A percentile compares a stretch with the other conserved stretches of the same genome.
phyloP scores from a whole-genome alignment of 2,113 vertebrate genomes.

The Bubo bubo region DNA sequence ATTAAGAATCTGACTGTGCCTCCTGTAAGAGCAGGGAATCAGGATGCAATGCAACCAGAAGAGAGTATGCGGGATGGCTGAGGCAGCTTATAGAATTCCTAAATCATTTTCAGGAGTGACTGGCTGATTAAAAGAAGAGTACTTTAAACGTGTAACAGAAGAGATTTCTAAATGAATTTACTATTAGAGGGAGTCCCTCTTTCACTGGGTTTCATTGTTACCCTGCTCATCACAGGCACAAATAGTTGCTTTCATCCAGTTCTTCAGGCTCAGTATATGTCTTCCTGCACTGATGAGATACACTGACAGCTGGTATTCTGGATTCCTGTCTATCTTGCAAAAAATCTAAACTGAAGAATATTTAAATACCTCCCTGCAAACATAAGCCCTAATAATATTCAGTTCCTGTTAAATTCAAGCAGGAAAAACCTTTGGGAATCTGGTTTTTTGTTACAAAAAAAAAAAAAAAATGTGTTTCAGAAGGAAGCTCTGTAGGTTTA shows the following conservation, averaged over 20 bases:
- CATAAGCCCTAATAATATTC: not conserved
- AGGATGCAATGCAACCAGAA: not conserved
- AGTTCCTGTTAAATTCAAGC: not conserved
- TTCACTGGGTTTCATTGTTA: not conserved
- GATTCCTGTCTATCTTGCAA: not conserved
- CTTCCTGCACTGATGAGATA: not conserved
- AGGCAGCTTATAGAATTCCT: not conserved
- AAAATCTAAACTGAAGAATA: not conserved
- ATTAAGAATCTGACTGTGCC: not conserved
- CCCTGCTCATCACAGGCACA: not conserved
- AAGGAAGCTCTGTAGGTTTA: not conserved
- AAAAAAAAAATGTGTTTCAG: not conserved
- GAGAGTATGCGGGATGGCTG: not conserved
- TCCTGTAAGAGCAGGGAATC: not conserved
- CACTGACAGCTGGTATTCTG: not conserved
- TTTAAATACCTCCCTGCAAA: not conserved
- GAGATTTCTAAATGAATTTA: not conserved
- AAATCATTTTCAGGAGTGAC: not conserved
- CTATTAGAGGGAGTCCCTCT: not conserved
- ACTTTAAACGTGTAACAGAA: not conserved
- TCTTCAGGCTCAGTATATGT: not conserved
- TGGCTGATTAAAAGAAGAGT: not conserved
- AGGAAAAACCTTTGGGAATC: not conserved
- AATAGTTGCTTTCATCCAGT: not conserved
- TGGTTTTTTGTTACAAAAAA: not conserved